Evolutionary conservation across 2,797 vertebrate genomes (phyloP), one percentile per base, ranked within the genome.

Genomic region (Microctenopoma lineatum): DNA sequence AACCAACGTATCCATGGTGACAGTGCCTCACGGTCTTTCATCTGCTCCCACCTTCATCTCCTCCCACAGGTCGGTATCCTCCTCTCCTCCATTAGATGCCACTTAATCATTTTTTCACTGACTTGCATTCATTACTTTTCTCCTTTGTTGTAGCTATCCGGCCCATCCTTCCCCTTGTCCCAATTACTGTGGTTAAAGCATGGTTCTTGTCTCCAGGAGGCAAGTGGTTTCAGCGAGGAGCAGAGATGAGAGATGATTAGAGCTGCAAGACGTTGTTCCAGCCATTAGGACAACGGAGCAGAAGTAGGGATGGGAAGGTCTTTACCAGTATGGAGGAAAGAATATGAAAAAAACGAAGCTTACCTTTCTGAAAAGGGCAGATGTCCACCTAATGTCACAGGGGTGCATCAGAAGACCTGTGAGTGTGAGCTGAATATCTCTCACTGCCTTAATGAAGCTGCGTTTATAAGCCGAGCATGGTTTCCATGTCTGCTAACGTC

Each of bases 1-100:
- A 84, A 74, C 79, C 75, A 51, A 52, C 21, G 68, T 93, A 82
- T 87, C 90, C 90, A 91, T 93, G 90, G 90, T 73, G 90, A 92
- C 12, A 47, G 80, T 18, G 72, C 69, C 83, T 87, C 84, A 71
- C 73, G 70, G 70, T 66, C 74, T 83, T 73, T 86, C 75, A 78
- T 73, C 73, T 65, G 57, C 70, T 41, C 71, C 70, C 71, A 79
- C 74, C 83, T 77, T 70, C 75, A 32, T 67, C 63, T 54, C 64
- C 59, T 70, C 65, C 56, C 80, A 71, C 78, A 67, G 61, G 76
- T 79, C 78, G 42, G 60, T 67, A 54, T 77, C 59, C 67, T 68
- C 50, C 55, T 58, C 59, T 69, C 64, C 65, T 72, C 73, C 70
- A 67, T 82, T 73, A 75, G 38, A 42, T 13, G 4, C 53, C 65